Conservation (phyloP, 2,888 invertebrate genomes). For the Nomada lathburiana region DNA sequence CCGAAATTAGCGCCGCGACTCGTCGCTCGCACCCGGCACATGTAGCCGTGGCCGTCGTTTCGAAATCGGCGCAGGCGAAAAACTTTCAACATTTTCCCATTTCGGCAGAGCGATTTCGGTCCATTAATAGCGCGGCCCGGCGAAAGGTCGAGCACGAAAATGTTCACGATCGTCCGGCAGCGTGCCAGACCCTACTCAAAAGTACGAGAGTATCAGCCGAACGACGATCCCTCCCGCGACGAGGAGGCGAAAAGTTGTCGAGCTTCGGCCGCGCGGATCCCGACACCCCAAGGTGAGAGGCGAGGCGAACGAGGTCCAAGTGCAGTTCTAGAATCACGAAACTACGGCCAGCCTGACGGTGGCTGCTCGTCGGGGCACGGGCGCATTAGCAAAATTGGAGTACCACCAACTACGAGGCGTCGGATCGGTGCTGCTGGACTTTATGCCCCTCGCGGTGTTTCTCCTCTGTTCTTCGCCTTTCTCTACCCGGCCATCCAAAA, state of each 20-base stretch:
- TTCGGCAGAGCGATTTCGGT: conserved; percentile 55
- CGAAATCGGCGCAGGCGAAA: conserved; percentile 32
- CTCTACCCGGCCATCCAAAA: neutral
- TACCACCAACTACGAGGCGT: conserved; percentile 78
- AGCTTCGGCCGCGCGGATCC: conserved; percentile 42
- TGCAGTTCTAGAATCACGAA: conserved; percentile 59
- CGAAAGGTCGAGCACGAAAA: conserved; percentile 57
- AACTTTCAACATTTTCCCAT: conserved; percentile 52
- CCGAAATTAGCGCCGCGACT: conserved; percentile 18
- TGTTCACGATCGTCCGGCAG: conserved; percentile 48
- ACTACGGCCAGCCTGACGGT: neutral
- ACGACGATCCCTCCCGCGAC: neutral
- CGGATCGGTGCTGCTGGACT: conserved; percentile 64
- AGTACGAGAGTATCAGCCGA: neutral
- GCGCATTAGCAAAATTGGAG: conserved; percentile 83
- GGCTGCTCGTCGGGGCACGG: conserved; percentile 39
- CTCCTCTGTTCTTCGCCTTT: conserved; percentile 2
- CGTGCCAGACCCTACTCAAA: conserved; percentile 38
- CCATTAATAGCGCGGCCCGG: conserved; percentile 55
- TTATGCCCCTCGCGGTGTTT: conserved; percentile 27
- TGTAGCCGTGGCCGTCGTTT: conserved; percentile 5
- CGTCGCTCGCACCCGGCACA: neutral
- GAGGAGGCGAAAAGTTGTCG: conserved; percentile 40
- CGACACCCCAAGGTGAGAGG: conserved; percentile 52
- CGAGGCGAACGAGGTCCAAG: conserved; percentile 59